Base-by-base conservation (phyloP, 2,113 vertebrate species). In the Ivindomyrus marchei region DNA sequence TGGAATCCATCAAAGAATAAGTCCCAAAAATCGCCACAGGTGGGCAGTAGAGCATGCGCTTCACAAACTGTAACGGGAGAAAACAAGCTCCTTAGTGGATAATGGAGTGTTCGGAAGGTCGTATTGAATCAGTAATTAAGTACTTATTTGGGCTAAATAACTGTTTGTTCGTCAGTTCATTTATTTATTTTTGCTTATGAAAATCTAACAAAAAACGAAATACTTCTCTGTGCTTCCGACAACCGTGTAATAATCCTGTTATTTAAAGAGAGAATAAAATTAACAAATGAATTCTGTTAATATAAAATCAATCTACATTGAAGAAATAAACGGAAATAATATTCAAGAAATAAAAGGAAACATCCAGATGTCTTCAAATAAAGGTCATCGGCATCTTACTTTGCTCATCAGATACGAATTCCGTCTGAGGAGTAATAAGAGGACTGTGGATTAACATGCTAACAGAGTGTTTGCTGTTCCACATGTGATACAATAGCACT, bases 41-140 rank as follows among this genome's bases (percentile, higher is more conserved):
- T 8, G n/a, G 92, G 93, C 93, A 93, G 92, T 21, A 94, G 90
- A 91, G 92, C 15, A 6, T 49, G 10, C n/a, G 27, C 21, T 74
- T 88, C 49, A 6, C 47, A 50, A n/a, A n/a, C 10, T 50, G 84
- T 24, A 27, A 80, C 17, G 74, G 74, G 74, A 80, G 13, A 80
- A 80, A 80, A 36, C 27, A 74, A 80, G 15, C 74, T 39, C 36
- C 15, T 74, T 74, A 19, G 74, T 21, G 36, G 15, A 19, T 42
- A 39, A 39, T 80, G 36, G 74, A 80, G 74, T 19, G 74, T 80
- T 42, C 36, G 36, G 36, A 2, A 19, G 36, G 39, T 39, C 36
- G 15, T 8, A 42, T 80, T 80, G 31, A 80, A 42, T 21, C 31
- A 19, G 17, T 42, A 80, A 74, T 77, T 80, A 36, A 39, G 70